phyloP scores from a whole-genome alignment of 1,140 invertebrate genomes.

The Hyphantria cunea region DNA sequence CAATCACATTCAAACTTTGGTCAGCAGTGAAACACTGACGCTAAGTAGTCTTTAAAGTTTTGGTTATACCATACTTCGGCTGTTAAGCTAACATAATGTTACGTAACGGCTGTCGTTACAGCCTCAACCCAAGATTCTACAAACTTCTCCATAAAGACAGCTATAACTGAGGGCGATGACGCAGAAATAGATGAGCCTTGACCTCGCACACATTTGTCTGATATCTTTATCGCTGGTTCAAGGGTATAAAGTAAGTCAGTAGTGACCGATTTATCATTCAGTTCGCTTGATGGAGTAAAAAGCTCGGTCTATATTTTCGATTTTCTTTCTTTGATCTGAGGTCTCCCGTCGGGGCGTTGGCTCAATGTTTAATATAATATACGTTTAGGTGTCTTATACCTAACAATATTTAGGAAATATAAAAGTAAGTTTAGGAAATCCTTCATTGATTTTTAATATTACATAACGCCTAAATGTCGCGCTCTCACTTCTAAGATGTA shows the following conservation, averaged over 20 bases:
- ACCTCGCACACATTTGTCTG: not conserved
- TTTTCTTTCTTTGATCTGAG: not conserved
- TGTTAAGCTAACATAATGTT: too few relatives aligned
- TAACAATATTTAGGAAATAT: too few relatives aligned
- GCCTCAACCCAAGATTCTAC: not conserved
- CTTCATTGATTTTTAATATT: too few relatives aligned
- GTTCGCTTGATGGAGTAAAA: not conserved
- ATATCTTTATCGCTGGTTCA: constrained; percentile 5
- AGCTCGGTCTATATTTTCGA: not conserved
- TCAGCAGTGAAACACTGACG: not conserved
- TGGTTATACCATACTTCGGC: too few relatives aligned
- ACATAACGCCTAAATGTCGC: too few relatives aligned
- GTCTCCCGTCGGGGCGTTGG: not conserved
- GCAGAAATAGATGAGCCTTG: not conserved
- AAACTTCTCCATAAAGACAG: constrained; percentile 7
- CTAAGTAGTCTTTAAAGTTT: not conserved
- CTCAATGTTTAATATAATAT: not conserved
- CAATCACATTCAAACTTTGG: too few relatives aligned
- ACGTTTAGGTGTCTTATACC: not conserved
- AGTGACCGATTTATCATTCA: not conserved
- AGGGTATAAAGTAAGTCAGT: constrained; percentile 1
- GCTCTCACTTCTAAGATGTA: too few relatives aligned
- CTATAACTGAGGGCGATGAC: constrained; percentile 1
- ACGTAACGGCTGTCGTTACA: not conserved
- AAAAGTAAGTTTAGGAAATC: too few relatives aligned